Evolutionary conservation across 1,140 invertebrate species (phyloP).

Genomic region (Lordiphosa clarofinis): DNA sequence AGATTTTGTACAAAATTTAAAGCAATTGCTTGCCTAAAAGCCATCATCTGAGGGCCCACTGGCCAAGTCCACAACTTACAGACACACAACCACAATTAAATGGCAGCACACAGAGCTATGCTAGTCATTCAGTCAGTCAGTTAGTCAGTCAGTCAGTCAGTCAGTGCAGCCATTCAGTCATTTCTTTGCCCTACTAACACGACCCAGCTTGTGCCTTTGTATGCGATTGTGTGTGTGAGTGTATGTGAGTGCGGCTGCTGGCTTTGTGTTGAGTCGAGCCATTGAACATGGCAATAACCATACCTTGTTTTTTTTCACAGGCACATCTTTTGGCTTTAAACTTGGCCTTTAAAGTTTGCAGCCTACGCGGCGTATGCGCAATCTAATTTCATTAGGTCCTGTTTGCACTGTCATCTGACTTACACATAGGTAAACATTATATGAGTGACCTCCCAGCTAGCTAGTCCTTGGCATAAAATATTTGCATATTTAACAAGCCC

Average conservation of each 20-base stretch:
- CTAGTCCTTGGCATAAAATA: conserved; percentile 38
- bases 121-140: conserved; percentile 25
- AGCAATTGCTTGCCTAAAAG: too few relatives aligned
- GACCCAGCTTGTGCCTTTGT: conserved; percentile 16
- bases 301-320: conserved; percentile 2
- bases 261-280: conserved; percentile 26
- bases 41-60: conserved; percentile 14
- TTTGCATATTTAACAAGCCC: conserved; percentile 73
- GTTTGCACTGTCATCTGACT: conserved; percentile 18
- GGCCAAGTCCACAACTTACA: conserved; percentile 51
- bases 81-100: conserved; percentile 5
- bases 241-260: conserved; percentile 6
- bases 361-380: conserved; percentile 26
- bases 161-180: conserved; percentile 54
- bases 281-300: conserved; percentile 54
- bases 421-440: conserved; percentile 18
- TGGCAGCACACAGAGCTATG: conserved; percentile 31
- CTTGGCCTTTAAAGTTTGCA: conserved; percentile 26
- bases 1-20: conserved; percentile 37
- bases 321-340: conserved; percentile 4
- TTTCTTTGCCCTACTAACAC: conserved; percentile 38
- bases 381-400: conserved; percentile 32
- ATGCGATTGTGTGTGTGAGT: conserved; percentile 9
- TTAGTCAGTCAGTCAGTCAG: conserved; percentile 16
- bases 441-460: conserved; percentile 42